Evolutionary conservation across 2,797 vertebrate species (phyloP), one percentile per base, ranked within the genome.

Genomic region (Craterocephalus amniculus): DNA sequence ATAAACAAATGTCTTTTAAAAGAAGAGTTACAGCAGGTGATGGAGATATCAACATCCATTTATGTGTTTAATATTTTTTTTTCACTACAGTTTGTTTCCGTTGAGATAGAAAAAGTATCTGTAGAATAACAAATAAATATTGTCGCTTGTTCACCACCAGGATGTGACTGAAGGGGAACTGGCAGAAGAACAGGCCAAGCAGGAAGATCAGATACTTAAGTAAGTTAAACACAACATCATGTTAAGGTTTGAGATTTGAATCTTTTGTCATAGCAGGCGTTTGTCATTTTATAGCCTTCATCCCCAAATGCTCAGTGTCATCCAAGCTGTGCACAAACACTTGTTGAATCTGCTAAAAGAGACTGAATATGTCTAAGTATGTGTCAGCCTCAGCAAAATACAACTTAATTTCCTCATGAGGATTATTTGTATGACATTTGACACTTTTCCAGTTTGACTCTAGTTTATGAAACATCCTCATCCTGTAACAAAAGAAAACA

Each of bases 151-250:
- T 49, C 38, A 1, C 58, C 38, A 70, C 18, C 57, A 99, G 98
- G 98, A 99, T 31, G 96, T 99, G 80, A 97, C 97, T 0, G 95
- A 98, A 77, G 91, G 72, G 10, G 97, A 99, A 82, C 91, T 95
- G 69, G 95, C 94, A 0, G 96, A 99, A 78, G 95, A 96, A 5
- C 96, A 97, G 84, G 96, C 95, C 55, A 97, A 95, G 80, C 93
- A 94, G 68, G 98, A 99, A 76, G 95, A 97, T 24, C 95, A 96
- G 87, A 95, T 98, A 26, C 83, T 99, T 5, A 98, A 96, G 98
- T 99, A 83, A 93, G 96, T 88, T 24, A 3, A 31, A 29, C 48
- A 7, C 13, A 24, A 14, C 9, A 18, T 18, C 11, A 38, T 5
- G 12, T 45, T 55, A 14, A 16, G 0, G 5, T 35, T 24, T 51